Percentiles rank a stretch among this genome's conserved stretches.
Evolutionary conservation across 2,797 vertebrate genomes (phyloP).

Genomic region (Potorous gilbertii): DNA sequence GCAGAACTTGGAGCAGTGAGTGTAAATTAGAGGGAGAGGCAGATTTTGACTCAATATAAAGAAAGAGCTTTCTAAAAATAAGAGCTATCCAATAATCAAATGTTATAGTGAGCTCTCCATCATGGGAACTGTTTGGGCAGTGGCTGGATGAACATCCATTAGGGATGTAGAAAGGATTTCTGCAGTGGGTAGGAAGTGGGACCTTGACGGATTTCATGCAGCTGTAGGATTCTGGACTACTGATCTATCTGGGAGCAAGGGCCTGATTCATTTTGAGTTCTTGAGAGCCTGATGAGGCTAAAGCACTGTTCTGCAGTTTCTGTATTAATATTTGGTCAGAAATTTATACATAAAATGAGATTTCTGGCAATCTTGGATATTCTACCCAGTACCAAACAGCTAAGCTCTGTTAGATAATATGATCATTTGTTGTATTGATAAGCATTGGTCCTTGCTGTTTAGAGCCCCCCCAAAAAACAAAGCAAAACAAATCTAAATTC

Average conservation of each 20-base stretch:
- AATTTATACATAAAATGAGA: neutral
- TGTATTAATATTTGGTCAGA: neutral
- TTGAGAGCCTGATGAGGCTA: neutral
- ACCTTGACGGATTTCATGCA: neutral
- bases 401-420: neutral
- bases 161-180: neutral
- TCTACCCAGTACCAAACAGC: neutral
- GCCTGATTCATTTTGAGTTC: neutral
- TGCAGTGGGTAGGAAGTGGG: neutral
- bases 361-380: neutral
- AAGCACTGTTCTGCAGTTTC: neutral
- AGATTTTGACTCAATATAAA: neutral
- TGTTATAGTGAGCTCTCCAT: neutral
- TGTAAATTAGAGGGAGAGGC: neutral
- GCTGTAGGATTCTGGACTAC: neutral
- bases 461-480: neutral
- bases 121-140: neutral
- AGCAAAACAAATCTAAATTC: neutral
- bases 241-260: neutral
- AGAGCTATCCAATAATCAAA: neutral
- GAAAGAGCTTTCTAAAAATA: neutral
- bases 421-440: neutral
- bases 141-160: neutral
- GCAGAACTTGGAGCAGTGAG: neutral
- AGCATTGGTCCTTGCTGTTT: neutral